phyloP scores from a whole-genome alignment of 2,888 invertebrate genomes.

The Eupithecia insigniata region DNA sequence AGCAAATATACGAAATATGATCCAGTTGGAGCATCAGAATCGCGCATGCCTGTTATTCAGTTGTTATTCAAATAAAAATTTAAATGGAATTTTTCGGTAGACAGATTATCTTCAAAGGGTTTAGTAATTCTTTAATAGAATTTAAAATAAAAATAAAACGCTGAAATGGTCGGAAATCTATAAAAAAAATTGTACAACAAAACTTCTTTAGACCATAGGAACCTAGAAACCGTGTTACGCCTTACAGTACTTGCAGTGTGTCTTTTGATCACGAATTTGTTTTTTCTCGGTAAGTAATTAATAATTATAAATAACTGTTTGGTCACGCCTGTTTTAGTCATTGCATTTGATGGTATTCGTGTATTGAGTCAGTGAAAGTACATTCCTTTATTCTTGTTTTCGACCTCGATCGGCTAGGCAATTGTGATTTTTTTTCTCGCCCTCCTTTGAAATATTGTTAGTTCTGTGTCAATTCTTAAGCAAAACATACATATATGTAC shows the following conservation, averaged over 20 bases:
- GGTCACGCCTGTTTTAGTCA: slow-evolving; percentile 4
- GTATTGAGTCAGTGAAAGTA: slow-evolving; percentile 58
- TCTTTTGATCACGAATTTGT: neutral
- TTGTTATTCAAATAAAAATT: neutral
- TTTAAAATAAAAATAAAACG: too few relatives aligned
- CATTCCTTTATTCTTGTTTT: slow-evolving; percentile 51
- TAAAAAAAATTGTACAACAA: too few relatives aligned
- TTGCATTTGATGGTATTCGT: slow-evolving; percentile 5
- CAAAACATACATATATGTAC: neutral
- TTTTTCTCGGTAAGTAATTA: neutral
- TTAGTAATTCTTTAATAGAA: too few relatives aligned
- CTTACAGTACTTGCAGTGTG: neutral
- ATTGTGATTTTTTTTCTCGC: slow-evolving; percentile 34
- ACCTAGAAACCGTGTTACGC: neutral
- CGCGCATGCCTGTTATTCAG: neutral
- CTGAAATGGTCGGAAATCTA: too few relatives aligned
- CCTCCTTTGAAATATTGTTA: slow-evolving; percentile 5
- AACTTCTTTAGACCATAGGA: too few relatives aligned
- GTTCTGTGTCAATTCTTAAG: neutral
- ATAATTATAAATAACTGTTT: neutral
- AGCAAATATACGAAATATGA: neutral
- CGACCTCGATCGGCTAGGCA: slow-evolving; percentile 40
- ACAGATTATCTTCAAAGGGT: too few relatives aligned
- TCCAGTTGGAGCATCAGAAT: neutral
- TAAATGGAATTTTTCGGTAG: neutral